phyloP scores from a whole-genome alignment of 2,113 vertebrate species.

The Dolichallabes microphthalmus region DNA sequence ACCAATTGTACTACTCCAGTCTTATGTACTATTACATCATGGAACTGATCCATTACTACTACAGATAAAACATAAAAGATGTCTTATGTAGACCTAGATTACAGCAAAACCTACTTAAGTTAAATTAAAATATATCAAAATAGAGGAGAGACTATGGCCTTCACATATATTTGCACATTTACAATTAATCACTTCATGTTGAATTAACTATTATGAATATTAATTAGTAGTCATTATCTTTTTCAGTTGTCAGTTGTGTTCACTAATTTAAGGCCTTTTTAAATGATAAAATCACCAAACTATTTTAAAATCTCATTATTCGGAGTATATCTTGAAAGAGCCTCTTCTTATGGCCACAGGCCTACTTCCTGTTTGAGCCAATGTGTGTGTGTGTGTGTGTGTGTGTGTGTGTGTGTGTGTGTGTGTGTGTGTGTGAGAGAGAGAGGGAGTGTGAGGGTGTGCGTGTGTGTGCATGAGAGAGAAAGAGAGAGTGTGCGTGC shows the following conservation, averaged over 20 bases:
- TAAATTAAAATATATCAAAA: not conserved
- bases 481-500: conserved; percentile 10
- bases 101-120: not conserved
- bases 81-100: not conserved
- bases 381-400: not conserved
- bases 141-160: not conserved
- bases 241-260: not conserved
- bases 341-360: conserved; percentile 18
- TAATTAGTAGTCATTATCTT: not conserved
- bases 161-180: not conserved
- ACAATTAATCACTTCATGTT: not conserved
- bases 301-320: not conserved
- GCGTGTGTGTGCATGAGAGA: conserved; percentile 7
- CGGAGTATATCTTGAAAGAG: not conserved
- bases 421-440: not conserved
- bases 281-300: not conserved
- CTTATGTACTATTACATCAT: not conserved
- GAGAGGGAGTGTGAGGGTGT: not conserved
- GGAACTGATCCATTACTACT: not conserved
- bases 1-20: not conserved
- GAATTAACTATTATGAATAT: not conserved
- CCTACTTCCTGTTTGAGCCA: conserved; percentile 37
- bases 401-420: conserved; percentile 33
- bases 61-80: not conserved
- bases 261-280: not conserved